Percentiles rank a stretch among this genome's conserved stretches.
These are phyloP conservation scores for Zosterops lateralis DNA, from an alignment of 2,113 vertebrate genomes.

Conservation along the genomic window DNA sequence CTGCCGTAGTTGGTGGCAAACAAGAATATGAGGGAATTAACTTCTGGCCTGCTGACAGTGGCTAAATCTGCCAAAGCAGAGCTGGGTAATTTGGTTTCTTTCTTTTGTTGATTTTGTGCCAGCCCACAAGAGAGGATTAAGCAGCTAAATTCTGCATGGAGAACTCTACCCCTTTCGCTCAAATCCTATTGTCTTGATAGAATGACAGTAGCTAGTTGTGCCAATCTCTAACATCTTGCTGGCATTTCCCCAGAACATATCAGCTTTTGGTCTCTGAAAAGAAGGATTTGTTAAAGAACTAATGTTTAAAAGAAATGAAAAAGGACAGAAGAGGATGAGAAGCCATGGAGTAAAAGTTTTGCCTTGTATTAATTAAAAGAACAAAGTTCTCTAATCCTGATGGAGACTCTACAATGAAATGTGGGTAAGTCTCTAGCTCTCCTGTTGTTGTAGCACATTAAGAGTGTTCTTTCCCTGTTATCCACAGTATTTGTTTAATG, in stretches of 20 bases:
- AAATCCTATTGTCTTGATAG: slow-evolving; percentile 77
- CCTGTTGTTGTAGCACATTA: not conserved
- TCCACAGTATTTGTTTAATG: slow-evolving; percentile 30
- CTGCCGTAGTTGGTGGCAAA: slow-evolving; percentile 77
- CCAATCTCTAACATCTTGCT: slow-evolving; percentile 73
- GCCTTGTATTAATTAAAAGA: slow-evolving; percentile 62
- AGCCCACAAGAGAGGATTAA: slow-evolving; percentile 91
- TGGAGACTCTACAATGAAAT: not conserved
- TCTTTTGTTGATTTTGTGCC: slow-evolving; percentile 88
- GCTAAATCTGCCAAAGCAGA: slow-evolving; percentile 87
- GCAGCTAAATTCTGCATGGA: slow-evolving; percentile 84
- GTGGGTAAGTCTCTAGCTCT: not conserved
- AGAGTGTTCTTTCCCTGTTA: not conserved
- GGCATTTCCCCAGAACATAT: slow-evolving; percentile 74
- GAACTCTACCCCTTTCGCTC: slow-evolving; percentile 77
- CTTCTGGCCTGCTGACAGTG: slow-evolving; percentile 88
- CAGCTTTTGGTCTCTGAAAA: slow-evolving; percentile 75
- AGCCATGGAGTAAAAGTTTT: slow-evolving; percentile 55
- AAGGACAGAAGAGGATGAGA: slow-evolving; percentile 54
- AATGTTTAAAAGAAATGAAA: slow-evolving; percentile 63
- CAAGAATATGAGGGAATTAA: slow-evolving; percentile 91
- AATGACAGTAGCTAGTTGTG: slow-evolving; percentile 74
- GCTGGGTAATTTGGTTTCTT: slow-evolving; percentile 93
- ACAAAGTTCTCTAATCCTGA: slow-evolving; percentile 30
- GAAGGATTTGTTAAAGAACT: slow-evolving; percentile 76